Base-by-base conservation (phyloP, 1,140 invertebrate species). In the Neodiprion fabricii region DNA sequence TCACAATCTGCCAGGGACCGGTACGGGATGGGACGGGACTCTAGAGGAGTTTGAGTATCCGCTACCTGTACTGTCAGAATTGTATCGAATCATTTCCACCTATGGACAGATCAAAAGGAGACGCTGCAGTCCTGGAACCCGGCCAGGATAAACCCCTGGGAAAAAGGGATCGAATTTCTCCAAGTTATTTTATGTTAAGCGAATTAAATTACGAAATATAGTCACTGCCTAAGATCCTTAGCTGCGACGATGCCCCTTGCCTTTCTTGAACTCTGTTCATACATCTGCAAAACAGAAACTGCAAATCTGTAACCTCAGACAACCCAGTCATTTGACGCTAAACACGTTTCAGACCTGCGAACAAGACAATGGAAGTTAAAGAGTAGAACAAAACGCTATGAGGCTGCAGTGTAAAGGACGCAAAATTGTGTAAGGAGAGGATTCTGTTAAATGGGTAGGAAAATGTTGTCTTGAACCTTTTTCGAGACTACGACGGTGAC, bases 1-100 rank as follows among this genome's bases (percentile, higher is more conserved):
- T 47, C 67, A 69, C 40, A 69, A 69, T 69, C 21, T 69, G 67
- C 67, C 23, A 23, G 67, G 67, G 40, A 11, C 67, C 21, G 40
- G 40, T 14, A 14, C 17, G 4, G 12, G 12, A 65, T 14, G 17
- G 61, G 23, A 11, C 14, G 67, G 14, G 11, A 47, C 40, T 17
- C 67, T 21, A 21, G 10, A 17, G 53, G 8, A 17, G n/a, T 61
- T 61, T 61, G 11, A 61, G 28, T 40, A 40, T 40, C 28, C 28
- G 28, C 28, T 40, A 40, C 28, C 28, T 40, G 28, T 40, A 40
- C 28, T 40, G 28, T 40, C 28, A 40, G 28, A 40, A 40, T 40
- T 40, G 28, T 40, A 40, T 40, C 28, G 2, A 40, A 40, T 40
- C 28, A 40, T 40, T 40, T 40, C 28, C 28, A 40, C 28, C 28